Evolutionary conservation across 2,113 vertebrate genomes (phyloP).

Genomic region (Pterophyllum scalare): DNA sequence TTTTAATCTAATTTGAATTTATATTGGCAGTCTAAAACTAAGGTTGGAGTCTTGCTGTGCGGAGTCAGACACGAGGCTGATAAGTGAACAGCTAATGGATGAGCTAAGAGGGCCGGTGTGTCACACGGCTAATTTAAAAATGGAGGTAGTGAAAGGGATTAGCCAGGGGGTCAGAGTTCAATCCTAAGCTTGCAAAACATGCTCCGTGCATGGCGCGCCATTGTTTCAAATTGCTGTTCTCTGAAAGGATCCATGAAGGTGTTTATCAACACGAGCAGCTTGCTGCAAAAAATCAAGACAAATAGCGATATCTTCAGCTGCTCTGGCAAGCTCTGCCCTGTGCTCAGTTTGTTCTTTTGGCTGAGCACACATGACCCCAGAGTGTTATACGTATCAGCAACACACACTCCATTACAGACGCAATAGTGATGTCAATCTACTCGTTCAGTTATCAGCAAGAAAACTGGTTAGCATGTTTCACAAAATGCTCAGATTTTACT

Average conservation of each 20-base stretch:
- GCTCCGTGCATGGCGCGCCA: conserved; percentile 44
- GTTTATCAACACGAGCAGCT: conserved; percentile 8
- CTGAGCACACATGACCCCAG: too few relatives aligned
- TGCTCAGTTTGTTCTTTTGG: too few relatives aligned
- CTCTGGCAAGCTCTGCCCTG: too few relatives aligned
- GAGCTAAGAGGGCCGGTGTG: conserved; percentile 62
- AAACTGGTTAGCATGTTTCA: background rate
- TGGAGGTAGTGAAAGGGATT: conserved; percentile 79
- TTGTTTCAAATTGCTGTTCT: conserved; percentile 62
- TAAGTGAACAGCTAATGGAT: conserved; percentile 58
- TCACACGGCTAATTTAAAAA: conserved; percentile 82
- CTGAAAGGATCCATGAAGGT: background rate
- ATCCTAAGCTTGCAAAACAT: conserved; percentile 76
- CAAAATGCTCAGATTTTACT: background rate
- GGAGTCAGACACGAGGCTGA: conserved; percentile 30
- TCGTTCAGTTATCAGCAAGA: background rate
- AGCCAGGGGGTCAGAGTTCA: conserved; percentile 77
- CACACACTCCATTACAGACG: background rate
- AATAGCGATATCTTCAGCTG: background rate
- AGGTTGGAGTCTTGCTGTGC: background rate
- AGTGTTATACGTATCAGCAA: too few relatives aligned
- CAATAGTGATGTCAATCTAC: background rate
- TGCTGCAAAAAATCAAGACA: background rate
- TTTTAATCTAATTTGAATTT: background rate
- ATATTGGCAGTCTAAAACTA: background rate